Evolutionary conservation across 2,888 invertebrate genomes (phyloP), one percentile per base, ranked within the genome.

Genomic region (Ptychoptera albimana): DNA sequence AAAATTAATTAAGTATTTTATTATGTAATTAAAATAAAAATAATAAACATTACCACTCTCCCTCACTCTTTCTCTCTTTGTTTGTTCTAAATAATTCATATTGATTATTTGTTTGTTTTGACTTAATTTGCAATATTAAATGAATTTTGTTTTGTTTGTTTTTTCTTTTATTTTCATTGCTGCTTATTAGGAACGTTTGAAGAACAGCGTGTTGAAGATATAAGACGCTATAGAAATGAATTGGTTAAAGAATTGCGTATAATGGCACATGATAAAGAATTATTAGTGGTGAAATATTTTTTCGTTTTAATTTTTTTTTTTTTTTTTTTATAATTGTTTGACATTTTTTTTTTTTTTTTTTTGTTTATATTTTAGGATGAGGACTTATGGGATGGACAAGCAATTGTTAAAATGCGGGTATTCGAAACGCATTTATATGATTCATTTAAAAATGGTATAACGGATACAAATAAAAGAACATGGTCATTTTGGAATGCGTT

Each of bases 401-500:
- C 75, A 0, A 59, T 65, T 9, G 55, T 61, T 10, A 61, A 65
- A 37, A 51, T 79, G 43, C 61, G 66, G 46, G 59, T 64, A 2
- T 80, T 79, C 55, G 79, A 80, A 50, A 56, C 57, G 1, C 64
- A 68, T 45, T 65, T 72, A 49, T 64, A 66, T 29, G 66, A 70
- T 14, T 70, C 64, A 12, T 66, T 67, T 50, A 69, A 71, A 45
- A 68, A 70, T 49, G 70, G 68, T 1, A 58, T 68, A 41, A 60
- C 61, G 1, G 63, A 50, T 71, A 74, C 0, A 16, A 15, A 15
- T 11, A 23, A 16, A 35, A 42, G 34, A 4, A 34, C 34, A 4
- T 89, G 89, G 89, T 75, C 79, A 1, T 85, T 87, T 59, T 84
- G 82, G 81, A 86, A 87, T 58, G 73, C 88, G 0, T 76, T 89